These are phyloP conservation scores for Chelmon rostratus DNA, from an alignment of 2,797 vertebrate genomes.

Conservation along the genomic window DNA sequence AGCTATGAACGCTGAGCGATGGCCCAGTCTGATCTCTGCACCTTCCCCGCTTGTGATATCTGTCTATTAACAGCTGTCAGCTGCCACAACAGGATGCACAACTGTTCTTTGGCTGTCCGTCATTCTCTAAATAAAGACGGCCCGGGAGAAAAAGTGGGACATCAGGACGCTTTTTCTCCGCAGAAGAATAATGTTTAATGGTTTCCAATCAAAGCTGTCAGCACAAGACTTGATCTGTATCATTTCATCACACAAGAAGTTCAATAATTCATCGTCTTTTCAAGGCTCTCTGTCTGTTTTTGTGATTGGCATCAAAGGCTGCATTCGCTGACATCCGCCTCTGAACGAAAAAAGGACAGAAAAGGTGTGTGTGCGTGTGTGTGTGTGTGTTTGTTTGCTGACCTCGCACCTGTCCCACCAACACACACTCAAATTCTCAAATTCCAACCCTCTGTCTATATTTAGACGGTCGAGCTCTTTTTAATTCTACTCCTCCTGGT, in stretches of 20 bases:
- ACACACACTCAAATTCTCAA: not conserved
- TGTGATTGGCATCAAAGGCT: constrained; percentile 21
- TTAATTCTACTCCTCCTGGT: not conserved
- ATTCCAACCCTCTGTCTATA: not conserved
- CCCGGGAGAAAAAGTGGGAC: constrained; percentile 5
- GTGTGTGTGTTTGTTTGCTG: not conserved
- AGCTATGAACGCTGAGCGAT: not conserved
- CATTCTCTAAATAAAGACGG: constrained; percentile 13
- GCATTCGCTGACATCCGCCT: constrained; percentile 4
- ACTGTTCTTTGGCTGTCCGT: not conserved
- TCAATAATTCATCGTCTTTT: constrained; percentile 21
- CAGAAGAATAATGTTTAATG: not conserved
- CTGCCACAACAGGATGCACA: not conserved
- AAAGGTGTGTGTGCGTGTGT: not conserved
- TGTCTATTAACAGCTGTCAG: no score
- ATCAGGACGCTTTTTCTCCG: not conserved
- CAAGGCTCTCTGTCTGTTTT: not conserved
- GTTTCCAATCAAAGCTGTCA: constrained; percentile 13
- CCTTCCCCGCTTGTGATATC: not conserved
- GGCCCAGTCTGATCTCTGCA: constrained; percentile 1
- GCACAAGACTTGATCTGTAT: not conserved
- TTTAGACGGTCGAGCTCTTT: not conserved
- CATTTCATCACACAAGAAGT: not conserved
- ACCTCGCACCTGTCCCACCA: not conserved
- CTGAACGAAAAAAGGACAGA: not conserved